Evolutionary conservation across 2,888 invertebrate species (phyloP).

Genomic region (Sepioteuthis lessoniana): DNA sequence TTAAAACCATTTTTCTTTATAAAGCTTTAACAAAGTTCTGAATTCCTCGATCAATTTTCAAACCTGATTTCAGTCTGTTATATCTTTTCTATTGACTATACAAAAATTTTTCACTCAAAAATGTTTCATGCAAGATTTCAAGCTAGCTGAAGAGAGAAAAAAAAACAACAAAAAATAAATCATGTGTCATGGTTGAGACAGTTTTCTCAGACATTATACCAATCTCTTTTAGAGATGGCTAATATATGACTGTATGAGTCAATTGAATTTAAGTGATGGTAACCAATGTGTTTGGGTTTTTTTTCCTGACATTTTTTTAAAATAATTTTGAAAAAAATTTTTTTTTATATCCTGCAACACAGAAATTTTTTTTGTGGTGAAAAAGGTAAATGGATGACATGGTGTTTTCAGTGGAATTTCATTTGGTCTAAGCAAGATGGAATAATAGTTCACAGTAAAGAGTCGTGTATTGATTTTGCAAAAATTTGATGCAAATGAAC

Average conservation of each 20-base stretch:
- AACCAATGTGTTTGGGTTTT: not conserved
- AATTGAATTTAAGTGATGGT: not conserved
- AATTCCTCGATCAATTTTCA: not conserved
- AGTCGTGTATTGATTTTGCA: not conserved
- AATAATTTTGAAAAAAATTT: not conserved
- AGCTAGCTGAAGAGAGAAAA: not conserved
- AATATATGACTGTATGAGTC: not conserved
- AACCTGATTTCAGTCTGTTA: not conserved
- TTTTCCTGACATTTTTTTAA: not conserved
- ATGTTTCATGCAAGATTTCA: not conserved
- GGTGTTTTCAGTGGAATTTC: not conserved
- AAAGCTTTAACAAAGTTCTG: not conserved
- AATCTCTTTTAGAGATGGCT: not conserved
- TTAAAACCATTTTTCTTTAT: not conserved
- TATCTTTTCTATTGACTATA: slow-evolving; percentile 8
- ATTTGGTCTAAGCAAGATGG: not conserved
- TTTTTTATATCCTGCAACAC: not conserved
- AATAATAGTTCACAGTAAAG: not conserved
- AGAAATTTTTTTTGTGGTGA: not conserved
- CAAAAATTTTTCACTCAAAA: not conserved
- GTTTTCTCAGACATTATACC: not conserved
- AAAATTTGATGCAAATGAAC: not conserved
- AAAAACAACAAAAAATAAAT: not conserved
- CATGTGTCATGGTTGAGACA: slow-evolving; percentile 4
- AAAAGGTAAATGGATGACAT: not conserved